A percentile compares a stretch with the other conserved stretches of the same genome.
phyloP scores from a whole-genome alignment of 2,797 vertebrate species.

The Lophius americanus region DNA sequence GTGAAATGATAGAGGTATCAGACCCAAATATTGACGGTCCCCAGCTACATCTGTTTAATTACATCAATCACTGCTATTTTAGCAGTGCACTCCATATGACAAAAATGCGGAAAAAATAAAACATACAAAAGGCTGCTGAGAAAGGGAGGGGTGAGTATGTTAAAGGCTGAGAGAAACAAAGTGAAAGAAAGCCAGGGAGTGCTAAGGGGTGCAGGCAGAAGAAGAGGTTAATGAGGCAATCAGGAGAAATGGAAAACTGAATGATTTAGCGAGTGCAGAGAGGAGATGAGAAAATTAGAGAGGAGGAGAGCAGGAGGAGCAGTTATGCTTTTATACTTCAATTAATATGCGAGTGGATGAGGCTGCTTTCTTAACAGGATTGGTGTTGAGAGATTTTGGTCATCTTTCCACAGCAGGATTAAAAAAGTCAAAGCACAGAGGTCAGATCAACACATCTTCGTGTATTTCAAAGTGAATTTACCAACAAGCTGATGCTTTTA shows the following conservation, averaged over 20 bases:
- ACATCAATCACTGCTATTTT: constrained; percentile 68
- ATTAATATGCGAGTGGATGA: constrained; percentile 72
- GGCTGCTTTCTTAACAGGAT: constrained; percentile 65
- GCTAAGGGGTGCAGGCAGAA: constrained; percentile 27
- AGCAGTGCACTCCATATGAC: constrained; percentile 51
- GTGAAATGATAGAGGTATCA: constrained; percentile 76
- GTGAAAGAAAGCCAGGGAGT: constrained; percentile 30
- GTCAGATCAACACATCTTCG: constrained; percentile 37
- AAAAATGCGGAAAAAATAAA: constrained; percentile 36
- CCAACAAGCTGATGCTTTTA: constrained; percentile 10
- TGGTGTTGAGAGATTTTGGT: constrained; percentile 53
- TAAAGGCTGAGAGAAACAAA: constrained; percentile 13
- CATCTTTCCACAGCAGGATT: constrained; percentile 49
- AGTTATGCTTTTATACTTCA: constrained; percentile 77
- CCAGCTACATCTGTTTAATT: constrained; percentile 74
- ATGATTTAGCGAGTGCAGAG: constrained; percentile 65
- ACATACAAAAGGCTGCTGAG: constrained; percentile 21
- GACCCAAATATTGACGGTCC: constrained; percentile 80
- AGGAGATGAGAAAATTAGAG: constrained; percentile 67
- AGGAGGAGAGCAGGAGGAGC: constrained; percentile 75
- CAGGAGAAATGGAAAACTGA: constrained; percentile 68
- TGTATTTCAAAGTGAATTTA: constrained; percentile 40
- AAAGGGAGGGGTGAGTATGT: constrained; percentile 1
- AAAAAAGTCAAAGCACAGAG: constrained; percentile 33
- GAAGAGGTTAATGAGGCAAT: constrained; percentile 76